Percentiles rank a stretch among this genome's conserved stretches.
phyloP scores from a whole-genome alignment of 2,888 invertebrate genomes.

The Arge pagana region DNA sequence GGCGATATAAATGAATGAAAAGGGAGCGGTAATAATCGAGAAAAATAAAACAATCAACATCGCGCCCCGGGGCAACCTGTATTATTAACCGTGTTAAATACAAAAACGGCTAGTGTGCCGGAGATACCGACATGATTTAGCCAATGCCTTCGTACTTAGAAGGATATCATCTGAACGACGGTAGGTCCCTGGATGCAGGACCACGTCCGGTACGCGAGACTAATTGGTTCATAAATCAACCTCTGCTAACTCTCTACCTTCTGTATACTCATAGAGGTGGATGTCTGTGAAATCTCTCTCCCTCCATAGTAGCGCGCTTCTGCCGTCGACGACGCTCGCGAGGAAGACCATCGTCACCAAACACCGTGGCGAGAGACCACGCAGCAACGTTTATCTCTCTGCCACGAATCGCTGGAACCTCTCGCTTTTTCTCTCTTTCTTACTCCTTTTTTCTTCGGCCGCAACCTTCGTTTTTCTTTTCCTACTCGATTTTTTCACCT shows the following conservation, averaged over 20 bases:
- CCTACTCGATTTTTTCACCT: too few relatives aligned
- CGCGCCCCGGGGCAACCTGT: not conserved
- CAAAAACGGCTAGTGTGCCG: conserved; percentile 11
- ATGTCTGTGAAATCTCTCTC: conserved; percentile 15
- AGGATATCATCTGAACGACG: conserved; percentile 49
- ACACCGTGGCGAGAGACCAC: not conserved
- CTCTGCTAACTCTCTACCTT: conserved; percentile 35
- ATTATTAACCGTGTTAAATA: conserved; percentile 15
- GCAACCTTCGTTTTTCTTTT: too few relatives aligned
- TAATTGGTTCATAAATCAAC: conserved; percentile 59
- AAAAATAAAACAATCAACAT: conserved; percentile 2
- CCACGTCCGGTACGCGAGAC: conserved; percentile 54
- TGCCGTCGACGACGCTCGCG: not conserved
- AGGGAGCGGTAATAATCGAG: not conserved
- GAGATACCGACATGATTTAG: conserved; percentile 20
- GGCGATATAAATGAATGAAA: too few relatives aligned
- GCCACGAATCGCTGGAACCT: conserved; percentile 10
- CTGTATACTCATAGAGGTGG: conserved; percentile 21
- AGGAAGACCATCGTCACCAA: too few relatives aligned
- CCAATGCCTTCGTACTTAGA: conserved; percentile 23
- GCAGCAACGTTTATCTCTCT: conserved; percentile 3
- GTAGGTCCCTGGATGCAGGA: conserved; percentile 30
- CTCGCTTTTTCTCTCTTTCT: too few relatives aligned
- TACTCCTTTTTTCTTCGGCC: too few relatives aligned
- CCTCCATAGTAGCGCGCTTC: conserved; percentile 12